phyloP scores from a whole-genome alignment of 2,797 vertebrate species.

The Crypturellus tataupa region DNA sequence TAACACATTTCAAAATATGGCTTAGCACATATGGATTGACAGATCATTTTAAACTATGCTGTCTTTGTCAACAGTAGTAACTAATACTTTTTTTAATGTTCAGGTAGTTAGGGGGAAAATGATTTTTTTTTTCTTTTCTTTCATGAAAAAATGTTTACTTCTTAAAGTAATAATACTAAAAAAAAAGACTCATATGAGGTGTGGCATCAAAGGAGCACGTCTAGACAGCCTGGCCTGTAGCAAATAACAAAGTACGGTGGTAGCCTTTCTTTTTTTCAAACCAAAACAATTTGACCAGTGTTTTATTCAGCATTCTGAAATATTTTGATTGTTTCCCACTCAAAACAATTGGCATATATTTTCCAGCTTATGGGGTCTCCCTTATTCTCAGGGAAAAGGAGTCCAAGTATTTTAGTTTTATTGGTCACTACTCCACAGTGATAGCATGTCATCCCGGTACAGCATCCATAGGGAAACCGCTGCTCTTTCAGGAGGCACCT shows the following conservation, averaged over 20 bases:
- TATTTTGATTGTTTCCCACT: neutral
- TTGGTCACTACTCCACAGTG: neutral
- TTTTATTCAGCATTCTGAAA: neutral
- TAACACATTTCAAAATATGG: neutral
- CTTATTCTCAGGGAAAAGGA: neutral
- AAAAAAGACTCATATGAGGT: neutral
- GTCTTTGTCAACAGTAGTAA: neutral
- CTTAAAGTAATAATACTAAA: neutral
- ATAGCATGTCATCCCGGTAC: accelerated
- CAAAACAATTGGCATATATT: neutral
- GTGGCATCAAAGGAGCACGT: neutral
- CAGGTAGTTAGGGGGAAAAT: neutral
- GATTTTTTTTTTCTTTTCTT: neutral
- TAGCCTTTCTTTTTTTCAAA: neutral
- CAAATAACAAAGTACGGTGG: neutral
- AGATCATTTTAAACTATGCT: neutral
- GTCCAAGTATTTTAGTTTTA: neutral
- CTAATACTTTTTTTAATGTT: neutral
- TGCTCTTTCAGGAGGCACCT: neutral
- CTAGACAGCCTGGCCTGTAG: neutral
- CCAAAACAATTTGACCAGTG: neutral
- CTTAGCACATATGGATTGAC: neutral
- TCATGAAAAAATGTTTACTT: neutral
- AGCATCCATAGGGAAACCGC: neutral
- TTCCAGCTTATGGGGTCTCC: neutral